Evolutionary conservation across 1,140 invertebrate species (phyloP), one percentile per base, ranked within the genome.

Genomic region (Drosophila lowei): DNA sequence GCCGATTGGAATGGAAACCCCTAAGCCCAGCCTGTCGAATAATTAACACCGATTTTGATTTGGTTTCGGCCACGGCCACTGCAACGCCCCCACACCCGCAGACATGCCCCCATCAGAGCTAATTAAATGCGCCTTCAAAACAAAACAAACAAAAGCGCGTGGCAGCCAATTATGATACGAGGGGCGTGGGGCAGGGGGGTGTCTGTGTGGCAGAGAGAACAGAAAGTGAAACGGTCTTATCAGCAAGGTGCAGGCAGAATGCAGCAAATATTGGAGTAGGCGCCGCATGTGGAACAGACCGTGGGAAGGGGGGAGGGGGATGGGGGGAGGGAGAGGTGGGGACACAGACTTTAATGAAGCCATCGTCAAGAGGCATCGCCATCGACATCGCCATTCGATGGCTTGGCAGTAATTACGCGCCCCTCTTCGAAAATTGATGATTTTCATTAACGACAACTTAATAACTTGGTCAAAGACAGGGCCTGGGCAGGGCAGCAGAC

Each of bases 381-480:
- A 58, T 49, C 56, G 50, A 11, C 52, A 56, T 57, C 44, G 46
- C 58, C 70, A 50, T 41, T 68, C 42, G 53, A 41, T 25, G 23
- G 23, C 48, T 34, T 49, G n/a, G 56, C 23, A 50, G 66, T 84
- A 80, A 84, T 84, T 85, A 85, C 49, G 72, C 50, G 58, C 30
- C 75, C 50, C 53, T 65, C 64, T 64, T 71, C 56, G 65, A 49
- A 81, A 84, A 84, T 85, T 80, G 80, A 85, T 85, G 80, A 62
- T 77, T 86, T 86, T 86, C 80, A 86, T 85, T 85, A 86, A 84
- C 80, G 80, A 85, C 80, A 80, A 84, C 71, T 80, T 86, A 84
- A 84, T 84, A 84, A 85, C 80, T 84, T 84, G 65, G 58, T 62
- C 65, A 64, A 76, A 75, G 81, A 70, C 76, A 79, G 83, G 76